Percentiles rank a stretch among this genome's conserved stretches.
Evolutionary conservation across 64 coral and sea anemone species (phyloP).

Genomic region (Astreopora myriophthalma): DNA sequence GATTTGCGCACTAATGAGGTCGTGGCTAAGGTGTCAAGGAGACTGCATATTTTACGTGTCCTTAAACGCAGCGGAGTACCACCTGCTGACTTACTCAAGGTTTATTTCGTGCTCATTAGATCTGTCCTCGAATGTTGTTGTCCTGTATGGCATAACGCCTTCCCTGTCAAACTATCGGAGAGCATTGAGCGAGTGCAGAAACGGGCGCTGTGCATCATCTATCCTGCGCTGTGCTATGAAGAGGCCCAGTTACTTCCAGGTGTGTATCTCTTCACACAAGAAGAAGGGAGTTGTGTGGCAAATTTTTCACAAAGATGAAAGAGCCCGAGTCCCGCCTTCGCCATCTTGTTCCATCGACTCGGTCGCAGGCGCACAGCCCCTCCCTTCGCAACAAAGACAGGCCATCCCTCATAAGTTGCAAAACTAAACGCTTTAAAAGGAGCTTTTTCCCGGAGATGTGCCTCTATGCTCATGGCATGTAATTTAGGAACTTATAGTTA

Average conservation of each 20-base stretch:
- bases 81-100: background rate
- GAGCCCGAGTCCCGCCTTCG: too few relatives aligned
- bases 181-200: slow-evolving; percentile 34
- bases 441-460: too few relatives aligned
- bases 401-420: too few relatives aligned
- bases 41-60: slow-evolving; percentile 19
- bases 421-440: too few relatives aligned
- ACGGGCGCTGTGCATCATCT: slow-evolving; percentile 16
- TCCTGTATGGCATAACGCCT: slow-evolving; percentile 17
- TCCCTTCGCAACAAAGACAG: too few relatives aligned
- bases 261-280: too few relatives aligned
- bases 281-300: too few relatives aligned
- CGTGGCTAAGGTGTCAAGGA: slow-evolving; percentile 18
- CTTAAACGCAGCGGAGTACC: slow-evolving; percentile 14
- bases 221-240: slow-evolving; percentile 7
- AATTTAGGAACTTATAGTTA: too few relatives aligned
- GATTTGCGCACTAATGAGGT: slow-evolving; percentile 12
- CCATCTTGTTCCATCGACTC: too few relatives aligned
- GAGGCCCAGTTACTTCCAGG: background rate
- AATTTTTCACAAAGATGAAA: too few relatives aligned
- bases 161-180: slow-evolving; percentile 16
- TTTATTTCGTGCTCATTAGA: background rate
- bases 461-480: too few relatives aligned
- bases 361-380: too few relatives aligned
- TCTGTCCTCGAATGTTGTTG: slow-evolving; percentile 4